Percentiles rank a stretch among this genome's conserved stretches.
Evolutionary conservation across 2,888 invertebrate genomes (phyloP).

Genomic region (Rhabditoides inermis): DNA sequence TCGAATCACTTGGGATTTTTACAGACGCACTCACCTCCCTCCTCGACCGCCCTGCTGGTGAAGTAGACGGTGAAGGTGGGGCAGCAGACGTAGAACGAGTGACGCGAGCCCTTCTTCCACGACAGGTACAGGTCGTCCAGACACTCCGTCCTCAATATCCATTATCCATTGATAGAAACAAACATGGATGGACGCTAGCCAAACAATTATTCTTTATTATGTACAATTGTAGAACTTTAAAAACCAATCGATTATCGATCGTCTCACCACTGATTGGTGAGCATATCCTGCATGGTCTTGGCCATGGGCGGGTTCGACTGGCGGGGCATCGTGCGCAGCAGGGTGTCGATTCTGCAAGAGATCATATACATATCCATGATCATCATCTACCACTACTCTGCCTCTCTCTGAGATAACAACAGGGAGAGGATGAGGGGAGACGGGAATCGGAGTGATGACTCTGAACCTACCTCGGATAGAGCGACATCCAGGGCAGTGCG

Average conservation of each 20-base stretch:
- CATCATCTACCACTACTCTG: too few relatives aligned
- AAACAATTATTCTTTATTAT: too few relatives aligned
- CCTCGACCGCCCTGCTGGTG: neutral
- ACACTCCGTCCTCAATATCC: constrained; percentile 4
- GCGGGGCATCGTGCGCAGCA: too few relatives aligned
- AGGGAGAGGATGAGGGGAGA: too few relatives aligned
- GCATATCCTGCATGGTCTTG: constrained; percentile 7
- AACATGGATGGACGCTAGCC: too few relatives aligned
- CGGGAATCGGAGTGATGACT: too few relatives aligned
- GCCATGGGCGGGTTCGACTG: too few relatives aligned
- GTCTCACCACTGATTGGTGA: constrained; percentile 12
- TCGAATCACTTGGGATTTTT: too few relatives aligned
- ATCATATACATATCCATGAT: too few relatives aligned
- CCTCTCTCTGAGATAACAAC: too few relatives aligned
- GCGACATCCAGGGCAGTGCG: constrained; percentile 22
- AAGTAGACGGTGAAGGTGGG: constrained; percentile 7
- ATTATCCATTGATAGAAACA: too few relatives aligned
- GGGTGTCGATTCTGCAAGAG: too few relatives aligned
- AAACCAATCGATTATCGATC: constrained; percentile 1
- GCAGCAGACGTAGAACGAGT: constrained; percentile 9
- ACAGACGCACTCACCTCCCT: neutral
- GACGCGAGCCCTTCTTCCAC: constrained; percentile 6
- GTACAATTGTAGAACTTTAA: neutral
- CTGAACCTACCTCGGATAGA: constrained; percentile 25
- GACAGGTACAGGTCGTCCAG: constrained; percentile 6